Conservation (phyloP, 2,888 invertebrate species). For the Parnassius mnemosyne region DNA sequence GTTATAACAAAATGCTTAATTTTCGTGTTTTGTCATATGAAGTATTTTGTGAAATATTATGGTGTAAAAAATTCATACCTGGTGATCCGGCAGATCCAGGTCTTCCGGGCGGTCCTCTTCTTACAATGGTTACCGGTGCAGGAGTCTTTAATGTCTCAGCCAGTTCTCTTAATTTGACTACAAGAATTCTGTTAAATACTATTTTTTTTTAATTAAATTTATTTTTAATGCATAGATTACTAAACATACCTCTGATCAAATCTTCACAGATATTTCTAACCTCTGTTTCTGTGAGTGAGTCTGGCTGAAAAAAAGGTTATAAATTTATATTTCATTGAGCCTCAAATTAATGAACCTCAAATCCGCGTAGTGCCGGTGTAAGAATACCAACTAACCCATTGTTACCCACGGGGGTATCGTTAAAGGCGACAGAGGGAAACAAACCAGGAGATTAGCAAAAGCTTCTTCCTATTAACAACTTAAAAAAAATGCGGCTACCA, state of each 20-base stretch:
- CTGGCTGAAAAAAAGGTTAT: slow-evolving; percentile 70
- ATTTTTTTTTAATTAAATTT: neutral
- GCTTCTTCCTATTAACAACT: too few species aligned
- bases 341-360: too few species aligned
- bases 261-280: slow-evolving; percentile 90
- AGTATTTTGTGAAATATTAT: too few species aligned
- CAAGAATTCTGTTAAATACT: neutral
- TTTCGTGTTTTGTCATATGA: too few species aligned
- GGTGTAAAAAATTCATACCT: slow-evolving; percentile 66
- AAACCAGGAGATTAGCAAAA: too few species aligned
- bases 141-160: slow-evolving; percentile 82
- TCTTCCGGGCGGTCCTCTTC: slow-evolving; percentile 85
- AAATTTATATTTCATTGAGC: too few species aligned
- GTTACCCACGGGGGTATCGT: too few species aligned
- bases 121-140: slow-evolving; percentile 83
- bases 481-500: too few species aligned
- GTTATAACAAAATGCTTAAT: too few species aligned
- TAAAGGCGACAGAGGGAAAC: too few species aligned
- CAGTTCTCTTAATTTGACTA: slow-evolving; percentile 88
- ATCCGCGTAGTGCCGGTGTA: too few species aligned
- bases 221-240: neutral
- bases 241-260: slow-evolving; percentile 85
- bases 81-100: slow-evolving; percentile 85
- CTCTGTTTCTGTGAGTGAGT: slow-evolving; percentile 85
- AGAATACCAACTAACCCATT: too few species aligned